Conservation (phyloP, 2,113 vertebrate genomes). For the Suncus etruscus region DNA sequence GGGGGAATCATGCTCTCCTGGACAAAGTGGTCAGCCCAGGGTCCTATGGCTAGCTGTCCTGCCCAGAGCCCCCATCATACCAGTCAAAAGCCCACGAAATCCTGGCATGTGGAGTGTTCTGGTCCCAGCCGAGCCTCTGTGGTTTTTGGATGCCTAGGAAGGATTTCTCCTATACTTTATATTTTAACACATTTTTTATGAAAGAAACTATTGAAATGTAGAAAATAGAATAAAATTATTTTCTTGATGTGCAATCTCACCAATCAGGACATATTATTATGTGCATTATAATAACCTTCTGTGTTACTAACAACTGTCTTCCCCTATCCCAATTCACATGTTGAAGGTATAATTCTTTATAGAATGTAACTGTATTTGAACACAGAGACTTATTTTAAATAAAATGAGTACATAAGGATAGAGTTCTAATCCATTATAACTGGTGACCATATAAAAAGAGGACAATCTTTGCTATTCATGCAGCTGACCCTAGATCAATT, state of each 20-base stretch:
- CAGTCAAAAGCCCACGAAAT: no score
- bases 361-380: background rate
- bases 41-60: no score
- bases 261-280: background rate
- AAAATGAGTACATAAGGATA: background rate
- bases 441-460: background rate
- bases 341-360: background rate
- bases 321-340: background rate
- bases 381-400: background rate
- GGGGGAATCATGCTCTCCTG: no score
- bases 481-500: background rate
- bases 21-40: no score
- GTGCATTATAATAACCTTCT: background rate
- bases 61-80: no score
- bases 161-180: no score
- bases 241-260: background rate
- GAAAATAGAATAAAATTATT: constrained; percentile 12
- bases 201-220: constrained; percentile 43
- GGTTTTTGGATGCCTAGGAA: no score
- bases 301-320: background rate
- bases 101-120: no score
- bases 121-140: no score
- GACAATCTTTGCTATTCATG: background rate
- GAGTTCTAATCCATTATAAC: background rate
- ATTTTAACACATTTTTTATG: background rate